Conservation (phyloP, 2,113 vertebrate genomes). For the Rousettus leschenaultii region DNA sequence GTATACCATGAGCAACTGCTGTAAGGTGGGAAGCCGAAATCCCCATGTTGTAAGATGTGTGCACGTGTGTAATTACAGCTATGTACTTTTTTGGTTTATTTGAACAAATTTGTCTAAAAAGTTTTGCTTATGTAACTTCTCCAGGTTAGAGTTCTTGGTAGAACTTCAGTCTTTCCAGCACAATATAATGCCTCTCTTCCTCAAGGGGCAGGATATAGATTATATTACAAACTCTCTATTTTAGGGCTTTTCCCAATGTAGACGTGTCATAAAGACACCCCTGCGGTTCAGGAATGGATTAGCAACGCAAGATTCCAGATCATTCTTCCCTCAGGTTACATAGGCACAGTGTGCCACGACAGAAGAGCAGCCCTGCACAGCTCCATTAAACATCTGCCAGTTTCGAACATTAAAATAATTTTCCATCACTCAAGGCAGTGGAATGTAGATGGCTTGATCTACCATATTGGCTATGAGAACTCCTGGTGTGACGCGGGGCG, state of each 20-base stretch:
- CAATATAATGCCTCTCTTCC: neutral
- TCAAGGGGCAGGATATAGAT: neutral
- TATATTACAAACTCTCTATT: neutral
- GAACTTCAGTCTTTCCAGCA: neutral
- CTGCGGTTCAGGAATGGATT: neutral
- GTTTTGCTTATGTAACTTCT: neutral
- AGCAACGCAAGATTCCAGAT: neutral
- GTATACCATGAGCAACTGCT: neutral
- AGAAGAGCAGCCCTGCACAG: neutral
- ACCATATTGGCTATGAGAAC: neutral
- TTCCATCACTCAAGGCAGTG: neutral
- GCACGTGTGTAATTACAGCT: neutral
- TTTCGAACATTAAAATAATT: constrained; percentile 20
- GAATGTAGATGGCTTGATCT: neutral
- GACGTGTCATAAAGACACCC: neutral
- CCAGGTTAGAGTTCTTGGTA: neutral
- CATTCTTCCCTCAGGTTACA: neutral
- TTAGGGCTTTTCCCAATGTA: neutral
- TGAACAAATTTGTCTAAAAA: neutral
- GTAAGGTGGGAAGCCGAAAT: neutral
- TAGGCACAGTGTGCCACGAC: neutral
- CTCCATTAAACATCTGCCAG: neutral
- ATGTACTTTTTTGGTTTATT: constrained; percentile 15
- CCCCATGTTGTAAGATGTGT: neutral
- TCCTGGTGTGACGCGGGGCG: neutral